Evolutionary conservation across 2,113 vertebrate species (phyloP), one percentile per base, ranked within the genome.

Genomic region (Acinonyx jubatus): DNA sequence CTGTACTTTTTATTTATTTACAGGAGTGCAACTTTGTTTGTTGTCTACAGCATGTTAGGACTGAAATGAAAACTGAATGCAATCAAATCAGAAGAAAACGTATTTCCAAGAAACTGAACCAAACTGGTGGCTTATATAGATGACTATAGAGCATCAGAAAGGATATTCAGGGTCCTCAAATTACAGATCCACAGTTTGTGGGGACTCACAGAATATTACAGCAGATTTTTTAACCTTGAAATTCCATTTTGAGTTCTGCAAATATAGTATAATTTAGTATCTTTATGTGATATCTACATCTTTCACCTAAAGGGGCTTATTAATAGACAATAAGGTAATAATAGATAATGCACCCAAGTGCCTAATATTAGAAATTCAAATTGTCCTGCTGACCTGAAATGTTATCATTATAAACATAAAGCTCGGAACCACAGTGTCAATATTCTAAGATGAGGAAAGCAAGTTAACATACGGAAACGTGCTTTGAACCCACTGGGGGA

Each of bases 261-360:
- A 50, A 38, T 63, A 52, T 41, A 55, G 50, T 79, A 31, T 4
- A 61, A 65, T 86, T 91, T 52, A 69, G 38, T 88, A 33, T 82
- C 71, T 90, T 78, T 89, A 13, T 80, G 33, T 91, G 38, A 41
- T 63, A 61, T 61, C 25, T 76, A n/a, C 55, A 66, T 66, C 19
- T 76, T 92, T 93, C 38, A 85, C 91, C 36, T 45, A 96, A 61
- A 92, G 61, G 41, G 15, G 23, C 96, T 95, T 89, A 38, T 95
- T 93, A 91, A n/a, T 78, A 50, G 12, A 52, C 79, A 76, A 66
- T 50, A 45, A 76, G 38, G n/a, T 52, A 48, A 74, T 27, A 36
- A 92, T 4, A 78, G n/a, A 69, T 81, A 90, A 92, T 65, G 2
- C 4, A 61, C 8, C 31, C 41, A 21, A 85, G 48, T 74, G 8